Evolutionary conservation across 2,888 invertebrate species (phyloP).

Genomic region (Pammene fasciana): DNA sequence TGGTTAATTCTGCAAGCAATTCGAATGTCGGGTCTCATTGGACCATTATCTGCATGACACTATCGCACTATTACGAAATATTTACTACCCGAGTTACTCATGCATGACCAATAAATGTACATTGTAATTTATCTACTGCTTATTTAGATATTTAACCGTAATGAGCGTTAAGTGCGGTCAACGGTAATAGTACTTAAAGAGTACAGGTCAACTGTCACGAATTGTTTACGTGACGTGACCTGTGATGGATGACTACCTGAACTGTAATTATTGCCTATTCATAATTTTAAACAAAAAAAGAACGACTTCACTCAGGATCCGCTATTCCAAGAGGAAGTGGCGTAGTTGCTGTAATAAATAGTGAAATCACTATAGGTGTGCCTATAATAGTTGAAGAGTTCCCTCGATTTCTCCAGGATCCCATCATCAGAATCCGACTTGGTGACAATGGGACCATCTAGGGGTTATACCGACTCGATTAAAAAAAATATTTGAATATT

Average conservation of each 20-base stretch:
- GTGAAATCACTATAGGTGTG: too few species aligned
- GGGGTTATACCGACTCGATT: too few species aligned
- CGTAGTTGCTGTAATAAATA: too few species aligned
- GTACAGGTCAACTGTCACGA: conserved; percentile 14
- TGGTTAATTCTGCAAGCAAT: background rate
- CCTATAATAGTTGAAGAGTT: too few species aligned
- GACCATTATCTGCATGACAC: conserved; percentile 27
- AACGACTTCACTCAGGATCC: too few species aligned
- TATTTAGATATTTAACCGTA: background rate
- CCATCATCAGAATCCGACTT: too few species aligned
- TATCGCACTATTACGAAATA: conserved; percentile 34
- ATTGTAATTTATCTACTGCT: conserved; percentile 11
- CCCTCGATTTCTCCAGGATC: too few species aligned
- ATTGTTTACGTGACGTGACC: conserved; percentile 3
- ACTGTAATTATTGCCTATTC: background rate
- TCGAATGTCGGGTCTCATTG: conserved; percentile 5
- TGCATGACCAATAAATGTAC: conserved; percentile 26
- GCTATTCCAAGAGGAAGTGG: too few species aligned
- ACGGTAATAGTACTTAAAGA: conserved; percentile 1
- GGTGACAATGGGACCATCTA: too few species aligned
- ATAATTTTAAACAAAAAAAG: too few species aligned
- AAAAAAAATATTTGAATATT: too few species aligned
- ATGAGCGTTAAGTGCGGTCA: conserved; percentile 19
- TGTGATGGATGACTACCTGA: conserved; percentile 5
- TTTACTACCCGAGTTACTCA: conserved; percentile 34